These are phyloP conservation scores for Spinibarbus caldwelli DNA, from an alignment of 2,797 vertebrate genomes.

Conservation along the genomic window DNA sequence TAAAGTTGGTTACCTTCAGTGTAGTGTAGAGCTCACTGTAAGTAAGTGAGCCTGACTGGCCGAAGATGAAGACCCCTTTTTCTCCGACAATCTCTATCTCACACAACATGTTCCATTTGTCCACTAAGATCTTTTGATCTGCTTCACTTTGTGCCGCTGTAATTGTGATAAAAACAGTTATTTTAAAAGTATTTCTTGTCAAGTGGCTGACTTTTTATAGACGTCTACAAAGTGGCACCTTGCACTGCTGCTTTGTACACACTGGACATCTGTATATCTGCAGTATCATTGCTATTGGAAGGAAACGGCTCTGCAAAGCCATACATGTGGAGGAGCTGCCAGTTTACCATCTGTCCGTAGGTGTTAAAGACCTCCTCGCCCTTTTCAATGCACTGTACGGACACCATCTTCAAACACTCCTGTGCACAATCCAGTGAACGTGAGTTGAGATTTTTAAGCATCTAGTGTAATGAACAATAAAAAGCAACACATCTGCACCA, in stretches of 20 bases:
- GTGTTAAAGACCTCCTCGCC: conserved; percentile 96
- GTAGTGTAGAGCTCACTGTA: conserved; percentile 84
- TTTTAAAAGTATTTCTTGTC: background rate
- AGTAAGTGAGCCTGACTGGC: conserved; percentile 84
- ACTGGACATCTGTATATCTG: conserved; percentile 84
- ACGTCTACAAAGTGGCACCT: conserved; percentile 68
- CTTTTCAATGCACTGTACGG: conserved; percentile 75
- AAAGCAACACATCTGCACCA: conserved; percentile 8
- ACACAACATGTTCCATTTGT: conserved; percentile 83
- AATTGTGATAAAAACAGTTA: background rate
- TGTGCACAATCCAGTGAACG: conserved; percentile 58
- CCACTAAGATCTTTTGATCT: conserved; percentile 72
- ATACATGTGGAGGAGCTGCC: conserved; percentile 98
- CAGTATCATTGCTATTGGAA: conserved; percentile 86
- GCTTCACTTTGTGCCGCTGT: conserved; percentile 74
- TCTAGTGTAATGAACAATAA: background rate
- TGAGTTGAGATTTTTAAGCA: background rate
- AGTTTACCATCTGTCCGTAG: conserved; percentile 93
- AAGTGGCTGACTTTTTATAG: background rate
- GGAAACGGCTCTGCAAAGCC: conserved; percentile 89
- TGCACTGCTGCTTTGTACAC: conserved; percentile 78
- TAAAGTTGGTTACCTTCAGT: conserved; percentile 67
- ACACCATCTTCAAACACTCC: conserved; percentile 90
- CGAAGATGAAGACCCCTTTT: conserved; percentile 86
- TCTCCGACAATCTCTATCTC: conserved; percentile 83